Evolutionary conservation across 1,140 invertebrate species (phyloP).

Genomic region (Caenorhabditis tropicalis): DNA sequence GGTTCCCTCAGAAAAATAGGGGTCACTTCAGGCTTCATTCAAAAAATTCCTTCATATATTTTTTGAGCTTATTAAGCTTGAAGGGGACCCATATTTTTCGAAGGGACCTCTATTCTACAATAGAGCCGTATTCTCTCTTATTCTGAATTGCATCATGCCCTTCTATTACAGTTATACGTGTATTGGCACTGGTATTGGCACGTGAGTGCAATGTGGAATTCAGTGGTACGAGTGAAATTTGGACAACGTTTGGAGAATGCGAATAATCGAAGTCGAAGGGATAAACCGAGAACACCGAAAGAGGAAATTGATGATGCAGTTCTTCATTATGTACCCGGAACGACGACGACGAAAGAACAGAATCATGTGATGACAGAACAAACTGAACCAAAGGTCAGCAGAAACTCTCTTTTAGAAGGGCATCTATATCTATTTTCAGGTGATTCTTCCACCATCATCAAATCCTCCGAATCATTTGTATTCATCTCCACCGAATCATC

Average conservation of each 20-base stretch:
- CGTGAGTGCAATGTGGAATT: conserved; percentile 63
- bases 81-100: too few relatives aligned
- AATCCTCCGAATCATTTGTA: background rate
- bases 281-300: conserved; percentile 29
- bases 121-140: background rate
- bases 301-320: conserved; percentile 44
- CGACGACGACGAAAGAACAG: background rate
- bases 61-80: too few relatives aligned
- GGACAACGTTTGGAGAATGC: conserved; percentile 53
- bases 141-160: too few relatives aligned
- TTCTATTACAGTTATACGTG: conserved; percentile 64
- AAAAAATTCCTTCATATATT: too few relatives aligned
- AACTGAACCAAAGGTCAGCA: background rate
- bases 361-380: background rate
- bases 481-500: background rate
- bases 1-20: too few relatives aligned
- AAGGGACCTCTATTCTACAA: too few relatives aligned
- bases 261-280: conserved; percentile 53
- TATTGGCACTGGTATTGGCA: conserved; percentile 71
- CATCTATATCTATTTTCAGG: conserved; percentile 2
- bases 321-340: background rate
- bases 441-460: background rate
- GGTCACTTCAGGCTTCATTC: too few relatives aligned
- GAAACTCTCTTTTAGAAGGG: too few relatives aligned
- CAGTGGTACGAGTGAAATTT: conserved; percentile 61